phyloP scores from a whole-genome alignment of 1,140 invertebrate genomes.

The Leptinotarsa texana region DNA sequence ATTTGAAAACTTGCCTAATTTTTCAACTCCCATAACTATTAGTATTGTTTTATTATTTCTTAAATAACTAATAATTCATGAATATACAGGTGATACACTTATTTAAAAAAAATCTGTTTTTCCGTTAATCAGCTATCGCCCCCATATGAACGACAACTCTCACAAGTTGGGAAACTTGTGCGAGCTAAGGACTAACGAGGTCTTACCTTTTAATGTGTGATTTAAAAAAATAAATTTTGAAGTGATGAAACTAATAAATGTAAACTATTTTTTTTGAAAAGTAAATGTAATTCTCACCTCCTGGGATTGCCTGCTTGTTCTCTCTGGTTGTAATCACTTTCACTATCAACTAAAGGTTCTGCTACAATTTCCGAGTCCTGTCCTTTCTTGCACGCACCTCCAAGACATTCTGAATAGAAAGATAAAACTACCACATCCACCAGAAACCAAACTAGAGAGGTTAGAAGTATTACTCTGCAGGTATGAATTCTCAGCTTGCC shows the following conservation, averaged over 20 bases:
- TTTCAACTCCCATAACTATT: neutral
- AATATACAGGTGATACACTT: no score
- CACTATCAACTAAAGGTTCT: slow-evolving; percentile 22
- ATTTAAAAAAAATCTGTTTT: no score
- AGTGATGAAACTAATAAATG: neutral
- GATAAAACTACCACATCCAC: slow-evolving; percentile 86
- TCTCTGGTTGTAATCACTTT: slow-evolving; percentile 29
- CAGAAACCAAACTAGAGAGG: slow-evolving; percentile 94
- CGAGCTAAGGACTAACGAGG: no score
- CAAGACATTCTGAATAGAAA: slow-evolving; percentile 92
- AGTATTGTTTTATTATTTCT: neutral
- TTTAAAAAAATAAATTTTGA: no score
- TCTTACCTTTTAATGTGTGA: no score
- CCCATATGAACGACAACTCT: no score
- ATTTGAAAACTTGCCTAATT: no score
- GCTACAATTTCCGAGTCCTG: slow-evolving; percentile 55
- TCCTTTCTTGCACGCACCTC: slow-evolving; percentile 67
- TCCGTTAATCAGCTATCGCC: no score
- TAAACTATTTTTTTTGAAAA: neutral
- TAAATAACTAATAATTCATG: neutral
- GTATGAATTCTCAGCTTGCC: slow-evolving; percentile 89
- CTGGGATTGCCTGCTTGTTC: slow-evolving; percentile 12
- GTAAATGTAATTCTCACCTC: neutral
- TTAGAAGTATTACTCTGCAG: slow-evolving; percentile 91
- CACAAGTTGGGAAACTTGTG: no score